phyloP scores from a whole-genome alignment of 2,888 invertebrate genomes.

The Tetropium fuscum region DNA sequence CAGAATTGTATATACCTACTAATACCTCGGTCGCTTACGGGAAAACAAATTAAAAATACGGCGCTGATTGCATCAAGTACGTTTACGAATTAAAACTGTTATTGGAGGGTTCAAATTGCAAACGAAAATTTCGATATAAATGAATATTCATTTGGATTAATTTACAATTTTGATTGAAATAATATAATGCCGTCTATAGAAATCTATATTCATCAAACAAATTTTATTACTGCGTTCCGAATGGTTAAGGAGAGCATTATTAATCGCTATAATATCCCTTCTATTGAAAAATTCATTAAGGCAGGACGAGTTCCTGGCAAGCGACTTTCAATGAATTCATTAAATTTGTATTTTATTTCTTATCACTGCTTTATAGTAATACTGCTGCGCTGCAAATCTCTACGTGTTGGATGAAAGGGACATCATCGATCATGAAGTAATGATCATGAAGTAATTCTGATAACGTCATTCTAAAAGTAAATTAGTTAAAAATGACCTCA shows the following conservation, averaged over 20 bases:
- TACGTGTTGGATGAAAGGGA: no score
- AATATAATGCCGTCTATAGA: slow-evolving; percentile 7
- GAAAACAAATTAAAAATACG: slow-evolving; percentile 22
- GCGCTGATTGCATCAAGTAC: slow-evolving; percentile 1
- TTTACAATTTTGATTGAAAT: slow-evolving; percentile 31
- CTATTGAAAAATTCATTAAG: slow-evolving; percentile 15
- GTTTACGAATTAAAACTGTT: slow-evolving; percentile 31
- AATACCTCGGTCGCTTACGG: no score
- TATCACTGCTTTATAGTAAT: no score
- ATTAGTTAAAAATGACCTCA: no score
- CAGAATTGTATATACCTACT: no score
- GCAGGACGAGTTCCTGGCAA: no score
- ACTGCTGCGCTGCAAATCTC: no score
- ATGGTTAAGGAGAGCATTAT: slow-evolving; percentile 2
- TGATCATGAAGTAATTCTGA: no score
- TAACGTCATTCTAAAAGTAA: no score
- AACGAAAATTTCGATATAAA: slow-evolving; percentile 28
- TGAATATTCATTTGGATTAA: slow-evolving; percentile 38
- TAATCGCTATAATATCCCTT: slow-evolving; percentile 12
- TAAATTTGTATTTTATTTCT: no score
- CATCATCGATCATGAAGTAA: no score
- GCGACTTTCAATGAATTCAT: no score
- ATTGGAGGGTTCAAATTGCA: slow-evolving; percentile 33
- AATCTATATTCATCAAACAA: slow-evolving; percentile 21
- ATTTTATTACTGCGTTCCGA: slow-evolving; percentile 9